Base-by-base conservation (phyloP, 2,888 invertebrate species). In the Epistrophe eligans region DNA sequence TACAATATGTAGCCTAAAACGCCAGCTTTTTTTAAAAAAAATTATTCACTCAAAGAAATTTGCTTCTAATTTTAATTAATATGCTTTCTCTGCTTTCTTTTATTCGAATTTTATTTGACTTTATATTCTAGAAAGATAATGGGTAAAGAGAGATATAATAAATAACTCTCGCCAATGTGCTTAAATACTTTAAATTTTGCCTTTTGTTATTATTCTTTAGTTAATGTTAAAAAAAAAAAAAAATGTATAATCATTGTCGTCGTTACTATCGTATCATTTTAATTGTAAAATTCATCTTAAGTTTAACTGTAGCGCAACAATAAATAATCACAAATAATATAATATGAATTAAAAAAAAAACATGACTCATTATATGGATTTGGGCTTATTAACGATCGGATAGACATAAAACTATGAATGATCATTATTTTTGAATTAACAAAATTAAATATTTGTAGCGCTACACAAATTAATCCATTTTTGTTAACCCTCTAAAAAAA, bases 1-100 rank as follows among this genome's bases (percentile, higher is more conserved):
- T 92, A 90, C 89, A 90, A 92, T 89, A 89, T 92, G 77, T 92
- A 89, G 89, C 57, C 57, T 17, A 50, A 73, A 71, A 19, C n/a
- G 50, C 73, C 73, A 73, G 67, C 71, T 64, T 85, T 50, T 48
- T 57, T n/a, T n/a, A n/a, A n/a, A n/a, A 48, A 55, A 32, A 83
- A 45, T 72, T 74, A 60, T 77, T 60, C 40, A 77, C 32, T 58
- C 48, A 71, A 74, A 72, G 19, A 60, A 64, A 58, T 38, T 43
- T 66, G 67, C 73, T 64, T 79, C 67, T 84, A 57, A 73, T 35
- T 72, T 66, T 40, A 32, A 52, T 48, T 74, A 84, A 82, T 79
- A 84, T 84, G 88, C 89, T 83, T 67, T 67, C 15, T 90, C 35
- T 79, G 73, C 79, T 79, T 79, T 62, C 28, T 84, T 73, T 74